phyloP scores from a whole-genome alignment of 2,888 invertebrate genomes.

The Ormyrus labotus region DNA sequence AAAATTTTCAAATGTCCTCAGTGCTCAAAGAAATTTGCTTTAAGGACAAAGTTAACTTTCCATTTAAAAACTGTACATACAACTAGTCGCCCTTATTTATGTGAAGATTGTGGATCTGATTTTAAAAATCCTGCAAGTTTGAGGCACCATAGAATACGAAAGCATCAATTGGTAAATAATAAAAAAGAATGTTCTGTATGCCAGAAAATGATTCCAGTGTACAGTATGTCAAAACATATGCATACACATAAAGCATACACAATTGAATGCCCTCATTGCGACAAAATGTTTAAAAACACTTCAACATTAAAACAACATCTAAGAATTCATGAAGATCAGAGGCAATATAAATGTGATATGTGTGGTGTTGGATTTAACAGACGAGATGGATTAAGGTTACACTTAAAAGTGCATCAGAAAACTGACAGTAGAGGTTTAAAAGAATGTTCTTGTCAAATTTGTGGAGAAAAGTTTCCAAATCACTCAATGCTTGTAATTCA shows the following conservation, averaged over 20 bases:
- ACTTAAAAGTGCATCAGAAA: constrained; percentile 73
- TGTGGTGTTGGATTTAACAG: constrained; percentile 74
- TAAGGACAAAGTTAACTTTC: constrained; percentile 73
- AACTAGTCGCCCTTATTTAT: constrained; percentile 69
- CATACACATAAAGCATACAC: constrained; percentile 74
- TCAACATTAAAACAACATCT: constrained; percentile 73
- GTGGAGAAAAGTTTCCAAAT: constrained; percentile 73
- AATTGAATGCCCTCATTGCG: constrained; percentile 73
- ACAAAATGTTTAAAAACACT: constrained; percentile 74
- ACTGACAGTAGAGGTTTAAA: constrained; percentile 71
- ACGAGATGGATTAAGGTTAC: constrained; percentile 71
- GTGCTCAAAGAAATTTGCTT: constrained; percentile 73
- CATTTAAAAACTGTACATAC: constrained; percentile 73
- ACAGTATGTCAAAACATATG: constrained; percentile 74
- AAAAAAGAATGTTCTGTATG: constrained; percentile 72
- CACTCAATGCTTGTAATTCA: constrained; percentile 74
- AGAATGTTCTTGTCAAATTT: constrained; percentile 73
- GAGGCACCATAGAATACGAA: constrained; percentile 72
- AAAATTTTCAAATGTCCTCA: constrained; percentile 73
- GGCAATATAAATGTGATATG: constrained; percentile 72
- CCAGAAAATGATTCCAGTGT: constrained; percentile 72
- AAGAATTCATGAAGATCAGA: constrained; percentile 73
- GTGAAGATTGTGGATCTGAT: constrained; percentile 74
- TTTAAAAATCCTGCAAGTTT: constrained; percentile 74
- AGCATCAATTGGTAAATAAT: constrained; percentile 71